Percentiles rank a stretch among this genome's conserved stretches.
Conservation (phyloP, 2,797 vertebrate genomes). For the Myotis findleyi region DNA sequence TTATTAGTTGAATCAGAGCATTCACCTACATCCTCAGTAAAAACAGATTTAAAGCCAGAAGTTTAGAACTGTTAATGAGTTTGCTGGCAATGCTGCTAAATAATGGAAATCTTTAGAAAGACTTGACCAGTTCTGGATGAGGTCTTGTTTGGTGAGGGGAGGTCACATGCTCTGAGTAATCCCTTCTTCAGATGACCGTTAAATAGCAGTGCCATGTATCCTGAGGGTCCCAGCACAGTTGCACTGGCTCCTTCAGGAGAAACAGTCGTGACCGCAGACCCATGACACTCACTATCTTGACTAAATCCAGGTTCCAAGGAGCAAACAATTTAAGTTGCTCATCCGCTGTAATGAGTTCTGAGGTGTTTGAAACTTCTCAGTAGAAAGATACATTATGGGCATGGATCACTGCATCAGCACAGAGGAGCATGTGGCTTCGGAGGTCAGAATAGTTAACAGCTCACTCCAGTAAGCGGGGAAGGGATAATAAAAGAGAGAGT, state of each 20-base stretch:
- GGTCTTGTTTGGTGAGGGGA: neutral
- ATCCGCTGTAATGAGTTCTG: constrained; percentile 4
- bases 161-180: neutral
- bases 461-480: constrained; percentile 3
- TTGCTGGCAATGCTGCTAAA: neutral
- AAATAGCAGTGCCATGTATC: neutral
- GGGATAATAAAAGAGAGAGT: constrained; percentile 20
- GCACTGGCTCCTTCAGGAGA: neutral
- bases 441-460: constrained; percentile 41
- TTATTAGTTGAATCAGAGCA: neutral
- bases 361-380: constrained; percentile 44
- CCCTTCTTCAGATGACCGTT: neutral
- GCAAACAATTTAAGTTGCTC: constrained; percentile 12
- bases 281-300: neutral
- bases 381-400: neutral
- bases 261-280: neutral
- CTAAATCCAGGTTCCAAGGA: neutral
- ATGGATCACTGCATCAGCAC: neutral
- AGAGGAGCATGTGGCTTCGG: neutral
- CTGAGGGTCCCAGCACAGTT: neutral
- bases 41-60: constrained; percentile 30
- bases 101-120: neutral
- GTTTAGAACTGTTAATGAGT: neutral
- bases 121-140: neutral
- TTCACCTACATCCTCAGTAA: neutral